phyloP scores from a whole-genome alignment of 2,797 vertebrate species.

The Percopsis omiscomaycus region DNA sequence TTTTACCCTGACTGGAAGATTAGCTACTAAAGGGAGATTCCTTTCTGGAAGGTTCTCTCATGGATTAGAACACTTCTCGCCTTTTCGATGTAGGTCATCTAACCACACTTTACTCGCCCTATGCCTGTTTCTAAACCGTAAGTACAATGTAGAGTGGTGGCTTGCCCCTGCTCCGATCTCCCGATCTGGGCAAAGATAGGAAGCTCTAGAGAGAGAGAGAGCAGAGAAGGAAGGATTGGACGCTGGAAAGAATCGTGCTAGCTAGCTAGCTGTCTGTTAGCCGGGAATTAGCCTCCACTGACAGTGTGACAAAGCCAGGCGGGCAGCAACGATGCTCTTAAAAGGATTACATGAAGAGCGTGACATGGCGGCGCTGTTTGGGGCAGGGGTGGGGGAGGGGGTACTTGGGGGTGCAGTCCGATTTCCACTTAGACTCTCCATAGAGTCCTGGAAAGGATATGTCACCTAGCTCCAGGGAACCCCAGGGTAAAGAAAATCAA shows the following conservation, averaged over 20 bases:
- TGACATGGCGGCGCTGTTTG: constrained; percentile 51
- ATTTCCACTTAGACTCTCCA: constrained; percentile 23
- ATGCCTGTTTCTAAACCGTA: constrained; percentile 16
- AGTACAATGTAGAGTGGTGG: not conserved
- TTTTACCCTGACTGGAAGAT: constrained; percentile 27
- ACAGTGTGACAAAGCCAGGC: constrained; percentile 65
- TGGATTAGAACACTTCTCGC: constrained; percentile 27
- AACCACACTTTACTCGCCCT: constrained; percentile 23
- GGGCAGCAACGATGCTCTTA: constrained; percentile 53
- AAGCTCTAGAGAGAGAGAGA: constrained; percentile 32
- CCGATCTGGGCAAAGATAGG: constrained; percentile 12
- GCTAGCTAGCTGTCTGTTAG: constrained; percentile 50
- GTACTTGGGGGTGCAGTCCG: constrained; percentile 34
- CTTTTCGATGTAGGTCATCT: constrained; percentile 40
- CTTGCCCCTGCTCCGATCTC: constrained; percentile 31
- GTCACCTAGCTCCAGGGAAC: constrained; percentile 47
- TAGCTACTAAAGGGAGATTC: constrained; percentile 28
- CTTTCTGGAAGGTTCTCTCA: constrained; percentile 29
- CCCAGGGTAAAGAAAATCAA: constrained; percentile 39
- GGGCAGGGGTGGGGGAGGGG: constrained; percentile 15
- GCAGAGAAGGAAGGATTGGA: constrained; percentile 16
- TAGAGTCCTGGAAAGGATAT: constrained; percentile 38
- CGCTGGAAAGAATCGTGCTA: constrained; percentile 23
- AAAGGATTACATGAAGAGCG: constrained; percentile 74
- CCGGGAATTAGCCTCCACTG: constrained; percentile 65